Conservation (phyloP, 1,140 invertebrate species). For the Drosophila kikkawai region DNA sequence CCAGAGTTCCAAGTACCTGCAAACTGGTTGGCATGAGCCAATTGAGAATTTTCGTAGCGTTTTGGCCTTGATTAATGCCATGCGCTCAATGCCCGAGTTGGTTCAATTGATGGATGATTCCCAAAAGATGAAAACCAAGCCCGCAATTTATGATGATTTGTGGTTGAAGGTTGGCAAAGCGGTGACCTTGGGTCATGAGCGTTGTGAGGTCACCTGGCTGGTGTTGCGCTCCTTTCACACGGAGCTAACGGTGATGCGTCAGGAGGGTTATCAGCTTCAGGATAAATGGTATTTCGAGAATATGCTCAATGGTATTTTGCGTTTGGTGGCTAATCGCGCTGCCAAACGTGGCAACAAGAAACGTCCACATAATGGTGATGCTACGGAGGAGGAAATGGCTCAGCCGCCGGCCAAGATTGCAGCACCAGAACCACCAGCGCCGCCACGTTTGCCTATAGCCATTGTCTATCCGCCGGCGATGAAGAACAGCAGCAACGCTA, state of each 20-base stretch:
- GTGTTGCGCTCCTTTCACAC: slow-evolving; percentile 64
- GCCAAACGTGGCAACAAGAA: not conserved
- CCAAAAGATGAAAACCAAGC: not conserved
- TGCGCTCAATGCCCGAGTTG: slow-evolving; percentile 48
- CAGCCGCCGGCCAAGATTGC: not conserved
- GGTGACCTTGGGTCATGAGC: slow-evolving; percentile 14
- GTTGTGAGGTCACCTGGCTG: slow-evolving; percentile 77
- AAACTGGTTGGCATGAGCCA: slow-evolving; percentile 54
- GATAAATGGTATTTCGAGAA: slow-evolving; percentile 81
- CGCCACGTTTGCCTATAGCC: slow-evolving; percentile 44
- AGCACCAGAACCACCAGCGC: not conserved
- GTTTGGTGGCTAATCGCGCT: not conserved
- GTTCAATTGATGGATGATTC: slow-evolving; percentile 28
- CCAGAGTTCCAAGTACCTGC: slow-evolving; percentile 61
- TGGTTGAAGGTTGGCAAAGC: slow-evolving; percentile 37
- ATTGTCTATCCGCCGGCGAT: slow-evolving; percentile 52
- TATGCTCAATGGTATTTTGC: slow-evolving; percentile 38
- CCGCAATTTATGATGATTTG: slow-evolving; percentile 29
- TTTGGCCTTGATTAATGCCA: slow-evolving; percentile 40
- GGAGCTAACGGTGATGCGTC: slow-evolving; percentile 65
- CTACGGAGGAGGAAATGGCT: not conserved
- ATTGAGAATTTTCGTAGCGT: slow-evolving; percentile 73
- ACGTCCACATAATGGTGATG: not conserved
- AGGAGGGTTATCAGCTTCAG: slow-evolving; percentile 64
- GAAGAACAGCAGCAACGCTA: not conserved